Base-by-base conservation (phyloP, 1,140 invertebrate species). In the Yoshiicerus persimilis region DNA sequence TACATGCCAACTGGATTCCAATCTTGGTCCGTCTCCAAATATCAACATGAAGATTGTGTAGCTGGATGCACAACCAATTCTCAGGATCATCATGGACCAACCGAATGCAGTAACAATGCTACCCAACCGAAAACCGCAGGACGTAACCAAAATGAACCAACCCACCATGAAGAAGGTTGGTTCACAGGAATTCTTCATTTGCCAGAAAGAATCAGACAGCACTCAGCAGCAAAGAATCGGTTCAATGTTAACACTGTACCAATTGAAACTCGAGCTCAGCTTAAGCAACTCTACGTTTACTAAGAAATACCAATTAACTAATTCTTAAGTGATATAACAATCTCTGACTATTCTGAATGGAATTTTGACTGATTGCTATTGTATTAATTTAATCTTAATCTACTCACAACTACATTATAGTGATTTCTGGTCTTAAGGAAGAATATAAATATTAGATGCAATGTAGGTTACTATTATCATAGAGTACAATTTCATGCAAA, bases 241-340 rank as follows among this genome's bases (percentile, higher is more conserved):
- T 88, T 88, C 75, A 88, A 96, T 91, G 94, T 95, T 80, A 96
- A 96, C 93, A 95, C 95, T 91, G 96, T 97, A 93, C 96, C 96
- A 86, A 95, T 96, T 36, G 96, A 97, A 93, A 93, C 96, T 88
- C 96, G 96, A 92, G 96, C 96, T 89, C 96, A 97, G 93, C 94
- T 97, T 66, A 97, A 97, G 93, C 95, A 96, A 91, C 96, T 97
- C 91, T 97, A 97, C 92, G 96, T 97, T 90, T 97, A 97, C 93
- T 97, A 94, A 95, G 2, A n/a, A 80, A 38, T 8, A 70, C 10
- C 23, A 27, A 66, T 25, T 27, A 66, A n/a, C 47, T 56, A 47
- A 47, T n/a, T n/a, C n/a, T n/a, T n/a, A n/a, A n/a, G n/a, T n/a
- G 41, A 20, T 47, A 20, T 47, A 56, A n/a, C 47, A 47, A 47